These are phyloP conservation scores for Scrobipalpa atriplicella DNA, from an alignment of 2,888 invertebrate genomes.

Conservation along the genomic window DNA sequence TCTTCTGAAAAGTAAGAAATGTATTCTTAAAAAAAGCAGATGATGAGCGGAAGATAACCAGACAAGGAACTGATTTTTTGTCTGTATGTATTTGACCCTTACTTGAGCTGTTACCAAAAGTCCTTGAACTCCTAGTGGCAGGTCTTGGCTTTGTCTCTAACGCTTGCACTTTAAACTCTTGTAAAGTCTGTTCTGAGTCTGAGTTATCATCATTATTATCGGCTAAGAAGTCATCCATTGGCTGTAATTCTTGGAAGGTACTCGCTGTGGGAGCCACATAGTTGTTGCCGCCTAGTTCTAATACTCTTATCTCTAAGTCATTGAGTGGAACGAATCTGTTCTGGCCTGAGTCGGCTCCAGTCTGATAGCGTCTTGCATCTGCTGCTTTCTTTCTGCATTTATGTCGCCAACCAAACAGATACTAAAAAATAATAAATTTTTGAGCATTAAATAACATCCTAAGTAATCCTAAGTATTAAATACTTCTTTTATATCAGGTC, in stretches of 20 bases:
- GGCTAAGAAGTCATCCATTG: slow-evolving; percentile 52
- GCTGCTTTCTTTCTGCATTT: slow-evolving; percentile 72
- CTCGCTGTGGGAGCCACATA: slow-evolving; percentile 44
- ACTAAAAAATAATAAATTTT: slow-evolving; percentile 55
- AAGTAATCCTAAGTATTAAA: too few species aligned
- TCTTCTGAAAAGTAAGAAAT: slow-evolving; percentile 56
- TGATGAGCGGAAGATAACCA: too few species aligned
- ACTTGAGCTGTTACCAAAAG: background rate
- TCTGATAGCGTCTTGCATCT: slow-evolving; percentile 54
- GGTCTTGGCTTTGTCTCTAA: slow-evolving; percentile 34
- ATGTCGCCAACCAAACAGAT: slow-evolving; percentile 75
- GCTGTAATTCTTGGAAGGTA: slow-evolving; percentile 50
- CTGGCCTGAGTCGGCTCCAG: slow-evolving; percentile 47
- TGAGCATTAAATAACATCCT: too few species aligned
- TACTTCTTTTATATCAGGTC: too few species aligned
- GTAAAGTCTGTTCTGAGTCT: slow-evolving; percentile 56
- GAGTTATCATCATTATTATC: slow-evolving; percentile 56
- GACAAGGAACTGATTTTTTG: too few species aligned
- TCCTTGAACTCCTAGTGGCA: background rate
- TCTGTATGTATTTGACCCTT: too few species aligned
- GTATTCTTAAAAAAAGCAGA: background rate
- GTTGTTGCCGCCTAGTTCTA: slow-evolving; percentile 61
- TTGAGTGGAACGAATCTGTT: slow-evolving; percentile 63
- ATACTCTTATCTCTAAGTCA: slow-evolving; percentile 68
- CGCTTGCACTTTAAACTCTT: slow-evolving; percentile 48